Base-by-base conservation (phyloP, 2,113 vertebrate species). In the Phalacrocorax aristotelis region DNA sequence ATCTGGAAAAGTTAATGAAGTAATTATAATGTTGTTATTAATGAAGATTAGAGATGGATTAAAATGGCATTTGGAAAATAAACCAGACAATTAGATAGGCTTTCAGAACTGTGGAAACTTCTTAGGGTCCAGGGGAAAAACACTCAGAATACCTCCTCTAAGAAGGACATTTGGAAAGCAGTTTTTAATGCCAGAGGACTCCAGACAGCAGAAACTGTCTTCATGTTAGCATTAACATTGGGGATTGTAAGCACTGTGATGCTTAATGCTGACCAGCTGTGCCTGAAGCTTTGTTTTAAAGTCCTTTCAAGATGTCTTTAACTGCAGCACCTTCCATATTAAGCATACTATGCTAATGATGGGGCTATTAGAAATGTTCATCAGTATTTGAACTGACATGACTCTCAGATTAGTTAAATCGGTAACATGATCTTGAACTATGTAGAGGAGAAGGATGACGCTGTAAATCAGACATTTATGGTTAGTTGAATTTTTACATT, bases 1-100 rank as follows among this genome's bases (percentile, higher is more conserved):
- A 91, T 87, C 78, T 89, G 61, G 70, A 85, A 82, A 93, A 95
- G 94, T 91, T 94, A 97, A 94, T 94, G 65, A 89, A 95, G 84
- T 84, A 92, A 89, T 95, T 89, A 95, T 65, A 80, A 46, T 85
- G 55, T 78, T 94, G 58, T 94, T 94, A 79, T 94, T 97, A 95
- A 87, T 55, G 65, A 87, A 94, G 87, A 97, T 94, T 89, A 89
- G 58, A 91, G 74, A 27, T 65, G 81, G 83, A 91, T 95, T 96
- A 91, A 94, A 97, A 83, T 38, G 42, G 57, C 78, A 84, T 84
- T 87, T 1, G 2, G 84, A 96, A 96, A 94, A 97, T 76, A 96
- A 91, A 89, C 38, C 81, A 89, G 81, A 76, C 54, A 85, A 92
- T 92, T 82, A 93, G 94, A 79, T 6, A 82, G 40, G 40, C 70